phyloP scores from a whole-genome alignment of 2,113 vertebrate genomes.

The Glareola pratincola region DNA sequence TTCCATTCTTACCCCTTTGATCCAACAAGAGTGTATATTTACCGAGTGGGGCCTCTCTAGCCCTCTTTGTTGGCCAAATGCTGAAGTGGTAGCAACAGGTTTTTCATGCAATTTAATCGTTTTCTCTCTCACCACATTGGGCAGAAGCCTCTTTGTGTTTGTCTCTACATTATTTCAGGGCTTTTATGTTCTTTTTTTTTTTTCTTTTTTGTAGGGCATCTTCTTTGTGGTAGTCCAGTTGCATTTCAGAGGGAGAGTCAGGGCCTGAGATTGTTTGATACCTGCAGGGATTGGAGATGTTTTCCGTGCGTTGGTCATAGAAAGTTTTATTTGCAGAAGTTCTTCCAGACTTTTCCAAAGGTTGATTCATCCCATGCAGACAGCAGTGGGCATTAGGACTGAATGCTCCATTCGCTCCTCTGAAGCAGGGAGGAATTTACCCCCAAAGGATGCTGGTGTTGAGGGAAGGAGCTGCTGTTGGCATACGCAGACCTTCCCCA shows the following conservation, averaged over 20 bases:
- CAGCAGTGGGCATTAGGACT: background rate
- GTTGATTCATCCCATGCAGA: background rate
- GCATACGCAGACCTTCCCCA: background rate
- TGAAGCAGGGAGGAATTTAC: background rate
- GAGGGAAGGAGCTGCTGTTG: background rate
- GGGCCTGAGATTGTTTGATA: background rate
- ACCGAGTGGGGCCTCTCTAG: constrained; percentile 17
- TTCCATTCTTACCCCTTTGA: constrained; percentile 59
- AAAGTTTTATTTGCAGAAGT: background rate
- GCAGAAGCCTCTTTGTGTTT: constrained; percentile 48
- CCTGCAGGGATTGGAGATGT: background rate
- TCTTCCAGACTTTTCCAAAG: constrained; percentile 3
- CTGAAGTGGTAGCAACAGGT: constrained; percentile 46
- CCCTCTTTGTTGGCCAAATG: constrained; percentile 37
- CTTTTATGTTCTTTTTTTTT: background rate
- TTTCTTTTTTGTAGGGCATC: background rate
- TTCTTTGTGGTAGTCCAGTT: constrained; percentile 9
- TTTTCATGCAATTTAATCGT: background rate
- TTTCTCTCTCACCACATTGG: background rate
- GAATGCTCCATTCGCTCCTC: background rate
- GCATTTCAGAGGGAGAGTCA: background rate
- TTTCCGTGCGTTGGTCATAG: background rate
- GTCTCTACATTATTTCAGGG: constrained; percentile 17
- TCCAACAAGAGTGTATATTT: constrained; percentile 22
- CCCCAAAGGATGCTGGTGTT: background rate